phyloP scores from a whole-genome alignment of 2,888 invertebrate genomes.

The Plebejus argus region DNA sequence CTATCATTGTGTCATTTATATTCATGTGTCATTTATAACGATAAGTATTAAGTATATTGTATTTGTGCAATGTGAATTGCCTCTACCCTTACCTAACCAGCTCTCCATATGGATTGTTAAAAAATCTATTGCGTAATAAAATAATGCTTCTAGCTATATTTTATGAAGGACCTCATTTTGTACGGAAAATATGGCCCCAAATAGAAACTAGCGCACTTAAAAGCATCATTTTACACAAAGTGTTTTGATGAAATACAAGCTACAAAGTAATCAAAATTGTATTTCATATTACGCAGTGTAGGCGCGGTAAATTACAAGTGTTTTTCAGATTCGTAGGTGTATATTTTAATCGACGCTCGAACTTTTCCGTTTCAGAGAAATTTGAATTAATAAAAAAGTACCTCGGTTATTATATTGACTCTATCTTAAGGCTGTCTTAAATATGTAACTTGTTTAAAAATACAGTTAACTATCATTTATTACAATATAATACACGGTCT shows the following conservation, averaged over 20 bases:
- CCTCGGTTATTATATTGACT: background rate
- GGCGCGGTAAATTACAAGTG: background rate
- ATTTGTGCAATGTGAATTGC: too few relatives aligned
- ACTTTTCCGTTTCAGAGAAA: background rate
- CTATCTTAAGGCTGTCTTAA: too few relatives aligned
- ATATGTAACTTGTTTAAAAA: too few relatives aligned
- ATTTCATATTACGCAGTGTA: background rate
- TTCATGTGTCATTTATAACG: too few relatives aligned
- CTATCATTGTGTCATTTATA: too few relatives aligned
- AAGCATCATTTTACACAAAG: background rate
- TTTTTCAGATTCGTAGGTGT: slow-evolving; percentile 1
- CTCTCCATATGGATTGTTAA: slow-evolving; percentile 25
- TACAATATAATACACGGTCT: too few relatives aligned
- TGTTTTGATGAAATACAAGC: background rate
- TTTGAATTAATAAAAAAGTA: background rate
- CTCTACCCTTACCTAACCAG: too few relatives aligned
- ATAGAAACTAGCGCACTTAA: background rate
- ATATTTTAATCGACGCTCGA: background rate
- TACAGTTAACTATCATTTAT: too few relatives aligned
- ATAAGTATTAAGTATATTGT: too few relatives aligned
- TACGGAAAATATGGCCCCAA: background rate
- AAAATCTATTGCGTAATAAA: slow-evolving; percentile 39
- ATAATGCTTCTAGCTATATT: slow-evolving; percentile 27
- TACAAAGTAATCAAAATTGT: background rate
- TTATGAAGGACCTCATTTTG: background rate